Percentiles rank a stretch among this genome's conserved stretches.
phyloP scores from a whole-genome alignment of 2,113 vertebrate genomes.

The Forbesichthys papilliferus region DNA sequence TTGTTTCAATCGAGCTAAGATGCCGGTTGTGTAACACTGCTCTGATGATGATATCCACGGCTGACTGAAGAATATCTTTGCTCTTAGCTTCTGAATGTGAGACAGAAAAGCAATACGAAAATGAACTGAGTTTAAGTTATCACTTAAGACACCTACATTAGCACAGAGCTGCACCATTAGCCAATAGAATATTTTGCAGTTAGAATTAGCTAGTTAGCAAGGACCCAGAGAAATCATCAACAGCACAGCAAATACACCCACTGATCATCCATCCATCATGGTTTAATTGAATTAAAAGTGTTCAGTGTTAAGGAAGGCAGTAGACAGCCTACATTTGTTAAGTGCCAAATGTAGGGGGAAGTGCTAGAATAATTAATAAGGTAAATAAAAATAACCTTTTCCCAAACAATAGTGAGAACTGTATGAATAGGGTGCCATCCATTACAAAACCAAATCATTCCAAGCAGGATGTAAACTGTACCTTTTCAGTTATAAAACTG shows the following conservation, averaged over 20 bases:
- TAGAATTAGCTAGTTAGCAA: too few species aligned
- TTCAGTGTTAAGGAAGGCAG: too few species aligned
- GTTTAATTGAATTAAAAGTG: too few species aligned
- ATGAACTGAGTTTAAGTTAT: neutral
- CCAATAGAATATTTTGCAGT: too few species aligned
- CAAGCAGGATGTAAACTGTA: slow-evolving; percentile 54
- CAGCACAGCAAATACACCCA: too few species aligned
- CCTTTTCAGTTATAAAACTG: slow-evolving; percentile 51
- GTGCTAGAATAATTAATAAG: neutral
- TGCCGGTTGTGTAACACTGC: slow-evolving; percentile 44
- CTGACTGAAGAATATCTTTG: slow-evolving; percentile 18
- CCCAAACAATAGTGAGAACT: neutral
- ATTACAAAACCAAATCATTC: slow-evolving; percentile 16
- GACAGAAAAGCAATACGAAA: neutral
- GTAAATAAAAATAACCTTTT: too few species aligned
- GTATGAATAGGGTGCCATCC: neutral
- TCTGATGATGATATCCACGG: slow-evolving; percentile 75
- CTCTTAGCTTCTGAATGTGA: slow-evolving; percentile 53
- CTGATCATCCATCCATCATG: too few species aligned
- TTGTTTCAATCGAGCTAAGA: slow-evolving; percentile 29
- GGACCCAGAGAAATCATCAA: too few species aligned
- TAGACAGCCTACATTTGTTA: neutral
- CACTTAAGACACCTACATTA: too few species aligned
- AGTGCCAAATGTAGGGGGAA: slow-evolving; percentile 5
- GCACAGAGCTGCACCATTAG: too few species aligned